A percentile compares a stretch with the other conserved stretches of the same genome.
Evolutionary conservation across 2,797 vertebrate genomes (phyloP).

Genomic region (Epinephelus coioides): DNA sequence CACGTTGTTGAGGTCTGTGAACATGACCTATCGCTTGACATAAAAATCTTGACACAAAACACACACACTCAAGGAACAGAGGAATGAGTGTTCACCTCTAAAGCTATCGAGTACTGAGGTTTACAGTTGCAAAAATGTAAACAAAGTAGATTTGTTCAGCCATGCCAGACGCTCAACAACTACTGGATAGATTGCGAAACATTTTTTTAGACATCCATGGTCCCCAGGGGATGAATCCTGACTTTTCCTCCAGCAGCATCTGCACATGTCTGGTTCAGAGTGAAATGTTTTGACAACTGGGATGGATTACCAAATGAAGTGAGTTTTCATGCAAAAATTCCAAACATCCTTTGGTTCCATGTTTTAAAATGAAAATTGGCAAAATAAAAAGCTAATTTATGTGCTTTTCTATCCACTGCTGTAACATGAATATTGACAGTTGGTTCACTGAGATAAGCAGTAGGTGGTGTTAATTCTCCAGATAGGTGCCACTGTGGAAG

Average conservation of each 20-base stretch:
- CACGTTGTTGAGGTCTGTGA: slow-evolving; percentile 48
- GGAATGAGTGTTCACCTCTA: background rate
- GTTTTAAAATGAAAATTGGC: background rate
- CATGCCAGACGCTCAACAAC: background rate
- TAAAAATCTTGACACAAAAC: background rate
- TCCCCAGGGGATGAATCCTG: background rate
- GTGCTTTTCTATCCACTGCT: too few relatives aligned
- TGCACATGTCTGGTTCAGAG: background rate
- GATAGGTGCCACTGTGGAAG: too few relatives aligned
- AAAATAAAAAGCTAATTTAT: too few relatives aligned
- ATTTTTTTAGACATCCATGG: background rate
- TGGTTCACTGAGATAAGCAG: too few relatives aligned
- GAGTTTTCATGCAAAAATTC: background rate
- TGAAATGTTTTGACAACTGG: background rate
- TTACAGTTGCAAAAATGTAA: background rate
- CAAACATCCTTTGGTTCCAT: background rate
- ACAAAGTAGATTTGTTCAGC: background rate
- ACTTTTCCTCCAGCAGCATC: background rate
- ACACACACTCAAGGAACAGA: slow-evolving; percentile 3
- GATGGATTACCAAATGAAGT: background rate
- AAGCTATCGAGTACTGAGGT: background rate
- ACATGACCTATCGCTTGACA: slow-evolving; percentile 16
- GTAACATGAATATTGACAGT: too few relatives aligned
- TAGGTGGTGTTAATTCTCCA: too few relatives aligned
- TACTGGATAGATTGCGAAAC: background rate